Evolutionary conservation across 2,113 vertebrate genomes (phyloP).

Genomic region (Erpornis zantholeuca): DNA sequence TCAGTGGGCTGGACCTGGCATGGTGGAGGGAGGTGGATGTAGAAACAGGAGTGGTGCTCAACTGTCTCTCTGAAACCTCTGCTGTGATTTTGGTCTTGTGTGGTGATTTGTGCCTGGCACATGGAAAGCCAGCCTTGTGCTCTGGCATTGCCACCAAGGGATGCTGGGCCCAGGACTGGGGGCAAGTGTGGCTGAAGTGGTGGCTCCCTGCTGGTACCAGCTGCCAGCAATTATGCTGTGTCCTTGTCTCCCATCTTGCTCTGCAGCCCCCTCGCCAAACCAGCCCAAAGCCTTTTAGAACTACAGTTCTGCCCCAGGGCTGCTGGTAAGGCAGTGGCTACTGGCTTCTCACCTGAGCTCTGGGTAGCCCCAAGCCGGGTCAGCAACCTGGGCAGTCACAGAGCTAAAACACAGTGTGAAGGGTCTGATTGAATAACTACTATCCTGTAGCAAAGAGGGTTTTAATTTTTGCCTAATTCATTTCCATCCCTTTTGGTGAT

Average conservation of each 20-base stretch:
- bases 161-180: not conserved
- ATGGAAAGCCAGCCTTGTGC: not conserved
- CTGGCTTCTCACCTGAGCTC: not conserved
- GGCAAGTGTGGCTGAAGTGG: not conserved
- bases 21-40: not conserved
- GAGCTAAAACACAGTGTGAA: not conserved
- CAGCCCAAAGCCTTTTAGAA: not conserved
- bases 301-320: accelerated
- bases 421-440: not conserved
- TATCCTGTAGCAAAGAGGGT: constrained; percentile 2
- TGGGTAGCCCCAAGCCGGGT: not conserved
- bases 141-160: accelerated
- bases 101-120: not conserved
- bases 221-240: not conserved
- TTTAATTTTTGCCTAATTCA: not conserved
- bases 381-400: not conserved
- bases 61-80: not conserved
- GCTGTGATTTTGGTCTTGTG: not conserved
- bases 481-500: not conserved
- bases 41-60: accelerated
- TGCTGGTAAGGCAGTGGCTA: accelerated
- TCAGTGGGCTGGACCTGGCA: not conserved
- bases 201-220: not conserved
- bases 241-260: not conserved
- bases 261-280: accelerated